phyloP scores from a whole-genome alignment of 2,888 invertebrate species.

The Temnothorax rugatulus region DNA sequence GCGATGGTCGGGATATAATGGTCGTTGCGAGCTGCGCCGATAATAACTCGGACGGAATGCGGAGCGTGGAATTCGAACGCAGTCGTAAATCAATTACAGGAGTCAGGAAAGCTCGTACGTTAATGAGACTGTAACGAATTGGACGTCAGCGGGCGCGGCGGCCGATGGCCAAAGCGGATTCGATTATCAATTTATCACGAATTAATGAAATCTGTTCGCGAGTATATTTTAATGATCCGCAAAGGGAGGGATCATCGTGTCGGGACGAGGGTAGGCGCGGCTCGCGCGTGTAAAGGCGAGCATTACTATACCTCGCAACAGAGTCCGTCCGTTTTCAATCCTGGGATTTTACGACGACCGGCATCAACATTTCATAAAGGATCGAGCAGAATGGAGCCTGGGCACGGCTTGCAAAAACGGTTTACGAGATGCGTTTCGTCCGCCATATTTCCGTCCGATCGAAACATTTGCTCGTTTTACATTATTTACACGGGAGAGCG shows the following conservation, averaged over 20 bases:
- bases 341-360: slow-evolving; percentile 60
- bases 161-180: neutral
- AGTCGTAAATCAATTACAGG: slow-evolving; percentile 48
- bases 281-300: slow-evolving; percentile 26
- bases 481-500: slow-evolving; percentile 61
- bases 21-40: slow-evolving; percentile 18
- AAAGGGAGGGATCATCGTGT: slow-evolving; percentile 13
- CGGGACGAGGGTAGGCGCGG: neutral
- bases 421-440: slow-evolving; percentile 59
- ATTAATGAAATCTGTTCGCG: slow-evolving; percentile 26
- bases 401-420: slow-evolving; percentile 52
- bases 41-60: slow-evolving; percentile 37
- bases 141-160: slow-evolving; percentile 1
- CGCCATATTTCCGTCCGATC: slow-evolving; percentile 45
- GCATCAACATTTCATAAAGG: slow-evolving; percentile 63
- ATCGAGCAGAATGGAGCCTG: slow-evolving; percentile 56
- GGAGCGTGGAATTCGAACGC: slow-evolving; percentile 33
- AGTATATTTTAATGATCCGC: slow-evolving; percentile 32
- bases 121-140: slow-evolving; percentile 45
- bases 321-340: slow-evolving; percentile 58
- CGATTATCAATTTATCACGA: slow-evolving; percentile 35
- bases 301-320: slow-evolving; percentile 41
- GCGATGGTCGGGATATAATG: slow-evolving; percentile 29
- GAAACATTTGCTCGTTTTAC: slow-evolving; percentile 54
- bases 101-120: slow-evolving; percentile 39